phyloP scores from a whole-genome alignment of 1,140 invertebrate genomes.

The Ctenoplectra terminalis region DNA sequence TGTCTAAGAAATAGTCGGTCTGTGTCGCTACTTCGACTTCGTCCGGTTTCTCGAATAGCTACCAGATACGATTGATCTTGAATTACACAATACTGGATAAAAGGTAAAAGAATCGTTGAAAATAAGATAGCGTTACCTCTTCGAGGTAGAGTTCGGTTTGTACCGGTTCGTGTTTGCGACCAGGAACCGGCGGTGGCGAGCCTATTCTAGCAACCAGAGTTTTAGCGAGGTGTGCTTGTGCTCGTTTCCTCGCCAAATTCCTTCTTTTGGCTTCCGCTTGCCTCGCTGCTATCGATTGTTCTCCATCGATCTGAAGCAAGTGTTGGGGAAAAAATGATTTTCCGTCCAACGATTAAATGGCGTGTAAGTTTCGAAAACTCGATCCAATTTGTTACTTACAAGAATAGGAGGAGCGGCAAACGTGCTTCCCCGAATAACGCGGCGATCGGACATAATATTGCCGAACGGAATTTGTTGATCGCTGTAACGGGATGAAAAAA shows the following conservation, averaged over 20 bases:
- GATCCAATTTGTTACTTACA: slow-evolving; percentile 65
- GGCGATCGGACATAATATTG: slow-evolving; percentile 93
- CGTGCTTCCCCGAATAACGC: slow-evolving; percentile 92
- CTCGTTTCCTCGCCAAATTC: slow-evolving; percentile 85
- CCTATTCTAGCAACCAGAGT: slow-evolving; percentile 83
- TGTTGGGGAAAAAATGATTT: not conserved
- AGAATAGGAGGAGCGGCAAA: slow-evolving; percentile 85
- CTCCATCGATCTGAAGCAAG: slow-evolving; percentile 82
- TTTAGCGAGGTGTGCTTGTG: slow-evolving; percentile 80
- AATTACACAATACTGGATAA: not conserved
- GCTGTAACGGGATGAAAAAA: slow-evolving; percentile 69
- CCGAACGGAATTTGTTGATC: slow-evolving; percentile 84
- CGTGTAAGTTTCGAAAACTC: not conserved
- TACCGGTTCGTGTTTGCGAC: slow-evolving; percentile 91
- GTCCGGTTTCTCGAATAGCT: slow-evolving; percentile 88
- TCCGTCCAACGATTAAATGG: not conserved
- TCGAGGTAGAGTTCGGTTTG: slow-evolving; percentile 95
- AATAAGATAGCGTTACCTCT: slow-evolving; percentile 84
- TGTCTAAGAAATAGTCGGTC: slow-evolving; percentile 93
- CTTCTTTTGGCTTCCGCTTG: slow-evolving; percentile 86
- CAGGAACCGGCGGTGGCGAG: slow-evolving; percentile 89
- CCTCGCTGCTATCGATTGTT: slow-evolving; percentile 84
- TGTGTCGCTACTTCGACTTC: slow-evolving; percentile 91
- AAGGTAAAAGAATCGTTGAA: not conserved
- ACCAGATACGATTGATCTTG: slow-evolving; percentile 15